phyloP scores from a whole-genome alignment of 2,797 vertebrate species.

The Ctenosaura bakeri region DNA sequence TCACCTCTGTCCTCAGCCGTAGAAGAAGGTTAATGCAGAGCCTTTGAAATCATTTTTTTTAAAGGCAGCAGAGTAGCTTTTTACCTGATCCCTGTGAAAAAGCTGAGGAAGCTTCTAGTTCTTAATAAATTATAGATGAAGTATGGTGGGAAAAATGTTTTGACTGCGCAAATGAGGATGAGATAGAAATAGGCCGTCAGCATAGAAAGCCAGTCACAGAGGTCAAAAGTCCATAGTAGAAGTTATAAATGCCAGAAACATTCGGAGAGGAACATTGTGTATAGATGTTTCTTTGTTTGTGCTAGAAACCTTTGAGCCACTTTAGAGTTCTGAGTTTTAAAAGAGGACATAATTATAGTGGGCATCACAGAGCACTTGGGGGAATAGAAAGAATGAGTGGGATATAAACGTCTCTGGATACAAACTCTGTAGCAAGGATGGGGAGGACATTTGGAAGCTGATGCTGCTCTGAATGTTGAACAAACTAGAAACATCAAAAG shows the following conservation, averaged over 20 bases:
- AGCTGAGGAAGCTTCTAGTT: background rate
- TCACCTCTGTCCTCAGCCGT: background rate
- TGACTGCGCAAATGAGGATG: background rate
- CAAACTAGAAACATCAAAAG: background rate
- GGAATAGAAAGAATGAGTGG: background rate
- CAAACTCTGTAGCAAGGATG: background rate
- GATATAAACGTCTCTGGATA: background rate
- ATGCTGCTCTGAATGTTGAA: background rate
- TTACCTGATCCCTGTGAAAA: background rate
- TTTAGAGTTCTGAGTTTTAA: background rate
- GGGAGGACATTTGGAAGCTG: background rate
- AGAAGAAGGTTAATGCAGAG: background rate
- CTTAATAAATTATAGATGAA: background rate
- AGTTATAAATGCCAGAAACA: background rate
- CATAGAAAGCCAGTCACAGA: background rate
- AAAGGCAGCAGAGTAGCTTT: background rate
- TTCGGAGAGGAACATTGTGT: background rate
- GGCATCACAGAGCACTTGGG: background rate
- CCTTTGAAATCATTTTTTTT: no score
- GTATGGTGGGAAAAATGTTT: background rate
- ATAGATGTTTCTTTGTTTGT: background rate
- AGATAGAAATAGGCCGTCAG: background rate
- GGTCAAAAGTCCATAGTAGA: background rate
- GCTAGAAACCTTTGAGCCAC: background rate
- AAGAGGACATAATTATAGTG: background rate